phyloP scores from a whole-genome alignment of 2,888 invertebrate genomes.

The Exephanes ischioxanthus region DNA sequence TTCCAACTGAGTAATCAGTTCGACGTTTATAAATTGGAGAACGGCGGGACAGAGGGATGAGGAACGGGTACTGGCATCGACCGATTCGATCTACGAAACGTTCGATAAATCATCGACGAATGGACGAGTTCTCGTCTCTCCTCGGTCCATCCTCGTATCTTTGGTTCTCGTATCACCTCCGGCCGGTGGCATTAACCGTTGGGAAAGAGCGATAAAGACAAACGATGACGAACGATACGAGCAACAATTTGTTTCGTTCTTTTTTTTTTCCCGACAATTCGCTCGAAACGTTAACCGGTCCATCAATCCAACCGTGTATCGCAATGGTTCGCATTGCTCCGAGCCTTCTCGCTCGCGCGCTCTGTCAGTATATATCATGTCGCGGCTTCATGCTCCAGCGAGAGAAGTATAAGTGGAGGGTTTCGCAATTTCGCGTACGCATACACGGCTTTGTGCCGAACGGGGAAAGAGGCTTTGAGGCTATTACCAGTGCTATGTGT shows the following conservation, averaged over 20 bases:
- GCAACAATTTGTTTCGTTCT: constrained; percentile 3
- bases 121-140: constrained; percentile 11
- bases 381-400: neutral
- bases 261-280: neutral
- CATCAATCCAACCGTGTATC: neutral
- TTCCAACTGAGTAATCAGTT: constrained; percentile 54
- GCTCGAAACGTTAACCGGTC: constrained; percentile 2
- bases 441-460: neutral
- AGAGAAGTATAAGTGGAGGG: neutral
- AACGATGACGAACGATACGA: constrained; percentile 57
- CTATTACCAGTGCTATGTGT: too few relatives aligned
- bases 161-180: neutral
- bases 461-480: too few relatives aligned
- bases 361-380: constrained; percentile 28
- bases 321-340: neutral
- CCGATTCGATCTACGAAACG: constrained; percentile 36
- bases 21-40: constrained; percentile 59
- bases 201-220: constrained; percentile 43
- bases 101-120: constrained; percentile 58
- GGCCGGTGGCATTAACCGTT: constrained; percentile 12
- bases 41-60: constrained; percentile 19
- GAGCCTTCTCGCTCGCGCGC: neutral
- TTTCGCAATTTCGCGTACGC: neutral
- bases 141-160: neutral
- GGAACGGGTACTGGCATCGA: neutral